Conservation (phyloP, 2,888 invertebrate genomes). For the Orthosia gothica region DNA sequence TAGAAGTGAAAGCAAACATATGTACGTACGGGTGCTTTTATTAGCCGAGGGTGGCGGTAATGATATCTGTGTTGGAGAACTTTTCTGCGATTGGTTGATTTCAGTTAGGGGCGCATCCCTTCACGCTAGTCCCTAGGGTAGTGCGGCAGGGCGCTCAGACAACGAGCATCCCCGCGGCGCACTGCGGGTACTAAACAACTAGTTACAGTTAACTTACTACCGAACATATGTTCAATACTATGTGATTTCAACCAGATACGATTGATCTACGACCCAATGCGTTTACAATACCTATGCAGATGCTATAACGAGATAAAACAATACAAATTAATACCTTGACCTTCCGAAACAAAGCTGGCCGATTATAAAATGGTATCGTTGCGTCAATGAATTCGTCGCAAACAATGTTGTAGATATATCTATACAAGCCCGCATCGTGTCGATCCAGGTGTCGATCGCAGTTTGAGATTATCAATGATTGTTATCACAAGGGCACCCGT, state of each 20-base stretch:
- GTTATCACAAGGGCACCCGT: constrained; percentile 87
- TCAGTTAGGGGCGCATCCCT: constrained; percentile 83
- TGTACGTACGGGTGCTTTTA: constrained; percentile 84
- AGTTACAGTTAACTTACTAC: constrained; percentile 75
- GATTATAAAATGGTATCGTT: constrained; percentile 64
- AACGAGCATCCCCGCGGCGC: constrained; percentile 76
- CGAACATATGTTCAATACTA: constrained; percentile 75
- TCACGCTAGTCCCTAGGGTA: constrained; percentile 71
- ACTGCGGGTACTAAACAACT: constrained; percentile 83
- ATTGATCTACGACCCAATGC: constrained; percentile 31
- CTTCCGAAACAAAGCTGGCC: constrained; percentile 67
- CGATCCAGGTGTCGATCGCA: constrained; percentile 88
- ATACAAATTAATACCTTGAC: constrained; percentile 71
- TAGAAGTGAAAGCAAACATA: constrained; percentile 88
- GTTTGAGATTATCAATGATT: constrained; percentile 84
- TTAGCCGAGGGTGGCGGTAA: constrained; percentile 82
- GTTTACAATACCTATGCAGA: constrained; percentile 43
- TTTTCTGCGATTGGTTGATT: constrained; percentile 83
- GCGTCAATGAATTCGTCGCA: constrained; percentile 71
- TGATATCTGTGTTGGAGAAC: constrained; percentile 77
- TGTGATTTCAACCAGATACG: constrained; percentile 51
- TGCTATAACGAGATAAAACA: constrained; percentile 53
- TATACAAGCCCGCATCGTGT: constrained; percentile 83
- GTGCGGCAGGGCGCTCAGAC: constrained; percentile 66
- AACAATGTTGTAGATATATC: constrained; percentile 69